Conservation (phyloP, 2,797 vertebrate species). For the Xiphophorus birchmanni region DNA sequence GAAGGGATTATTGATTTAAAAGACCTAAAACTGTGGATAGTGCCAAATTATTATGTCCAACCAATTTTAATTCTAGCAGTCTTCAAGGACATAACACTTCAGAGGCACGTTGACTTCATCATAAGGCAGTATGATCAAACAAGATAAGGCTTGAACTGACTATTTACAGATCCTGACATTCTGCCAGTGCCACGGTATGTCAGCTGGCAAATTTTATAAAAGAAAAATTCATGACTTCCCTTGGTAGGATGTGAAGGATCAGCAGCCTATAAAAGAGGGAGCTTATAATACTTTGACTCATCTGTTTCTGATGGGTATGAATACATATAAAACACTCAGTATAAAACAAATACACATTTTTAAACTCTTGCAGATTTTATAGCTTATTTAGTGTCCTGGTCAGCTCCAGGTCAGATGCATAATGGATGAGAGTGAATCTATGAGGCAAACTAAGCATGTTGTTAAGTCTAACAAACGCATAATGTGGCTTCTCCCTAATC, state of each 20-base stretch:
- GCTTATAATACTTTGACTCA: not conserved
- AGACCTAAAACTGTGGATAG: not conserved
- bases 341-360: slow-evolving; percentile 18
- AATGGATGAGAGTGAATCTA: slow-evolving; percentile 62
- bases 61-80: not conserved
- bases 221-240: not conserved
- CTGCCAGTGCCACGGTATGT: not conserved
- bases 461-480: slow-evolving; percentile 69
- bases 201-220: not conserved
- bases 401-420: slow-evolving; percentile 67
- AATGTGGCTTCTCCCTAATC: slow-evolving; percentile 54
- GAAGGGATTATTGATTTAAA: not conserved
- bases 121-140: not conserved
- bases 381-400: slow-evolving; percentile 46
- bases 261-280: not conserved
- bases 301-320: not conserved
- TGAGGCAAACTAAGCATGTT: slow-evolving; percentile 70
- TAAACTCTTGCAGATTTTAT: slow-evolving; percentile 40
- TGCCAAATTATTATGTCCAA: slow-evolving; percentile 1
- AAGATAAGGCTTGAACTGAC: not conserved
- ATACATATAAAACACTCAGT: not conserved
- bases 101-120: not conserved
- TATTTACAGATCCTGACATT: slow-evolving; percentile 1
- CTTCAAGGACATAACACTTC: not conserved
- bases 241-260: not conserved